phyloP scores from a whole-genome alignment of 2,888 invertebrate genomes.

The Kuschelorhynchus macadamiae region DNA sequence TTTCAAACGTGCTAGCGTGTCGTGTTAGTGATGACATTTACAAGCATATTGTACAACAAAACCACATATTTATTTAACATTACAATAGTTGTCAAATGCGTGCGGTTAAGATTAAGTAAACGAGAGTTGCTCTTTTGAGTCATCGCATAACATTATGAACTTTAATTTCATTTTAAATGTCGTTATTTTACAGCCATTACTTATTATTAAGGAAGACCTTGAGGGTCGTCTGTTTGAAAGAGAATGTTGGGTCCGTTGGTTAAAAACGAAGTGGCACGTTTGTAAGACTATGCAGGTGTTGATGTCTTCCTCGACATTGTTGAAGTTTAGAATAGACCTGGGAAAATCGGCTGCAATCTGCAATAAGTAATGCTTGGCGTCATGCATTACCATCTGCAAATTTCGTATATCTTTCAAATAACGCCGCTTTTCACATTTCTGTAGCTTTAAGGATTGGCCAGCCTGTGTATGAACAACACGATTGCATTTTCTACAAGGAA shows the following conservation, averaged over 20 bases:
- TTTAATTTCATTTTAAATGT: constrained; percentile 39
- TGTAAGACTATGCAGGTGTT: constrained; percentile 12
- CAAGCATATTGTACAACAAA: constrained; percentile 1
- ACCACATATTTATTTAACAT: constrained; percentile 9
- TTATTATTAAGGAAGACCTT: constrained; percentile 40
- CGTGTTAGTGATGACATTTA: neutral
- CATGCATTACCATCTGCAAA: no score
- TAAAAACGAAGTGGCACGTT: constrained; percentile 1
- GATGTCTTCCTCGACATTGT: no score
- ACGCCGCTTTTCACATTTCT: no score
- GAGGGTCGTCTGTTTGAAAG: constrained; percentile 49
- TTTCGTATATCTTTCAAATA: no score
- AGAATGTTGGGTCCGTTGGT: constrained; percentile 30
- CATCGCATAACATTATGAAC: constrained; percentile 32
- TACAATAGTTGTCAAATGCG: constrained; percentile 17
- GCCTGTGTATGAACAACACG: no score
- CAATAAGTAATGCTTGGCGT: no score
- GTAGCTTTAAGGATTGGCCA: no score
- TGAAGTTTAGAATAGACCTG: no score
- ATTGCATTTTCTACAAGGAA: no score
- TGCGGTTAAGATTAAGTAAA: constrained; percentile 31
- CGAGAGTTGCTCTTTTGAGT: constrained; percentile 33
- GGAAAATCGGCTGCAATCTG: no score
- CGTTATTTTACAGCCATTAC: constrained; percentile 34
- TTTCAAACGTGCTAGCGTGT: no score